Evolutionary conservation across 1,140 invertebrate genomes (phyloP).

Genomic region (Parasteatoda tepidariorum): DNA sequence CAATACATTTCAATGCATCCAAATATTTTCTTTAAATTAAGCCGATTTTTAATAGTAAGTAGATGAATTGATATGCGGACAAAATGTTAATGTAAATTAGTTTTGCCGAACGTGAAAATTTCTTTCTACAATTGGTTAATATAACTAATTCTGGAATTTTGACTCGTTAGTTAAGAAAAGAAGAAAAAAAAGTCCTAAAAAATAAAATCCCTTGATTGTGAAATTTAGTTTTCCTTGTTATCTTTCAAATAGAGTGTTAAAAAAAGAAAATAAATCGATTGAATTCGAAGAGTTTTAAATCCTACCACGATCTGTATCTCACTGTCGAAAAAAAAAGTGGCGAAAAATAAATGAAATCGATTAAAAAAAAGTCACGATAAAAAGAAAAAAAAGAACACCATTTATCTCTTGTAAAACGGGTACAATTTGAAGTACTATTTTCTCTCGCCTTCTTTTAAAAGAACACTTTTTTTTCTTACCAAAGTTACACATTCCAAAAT

Average conservation of each 20-base stretch:
- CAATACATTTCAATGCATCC: too few relatives aligned
- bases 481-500: not conserved
- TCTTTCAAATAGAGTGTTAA: not conserved
- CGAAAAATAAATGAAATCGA: not conserved
- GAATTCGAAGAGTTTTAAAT: not conserved
- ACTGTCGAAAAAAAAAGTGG: not conserved
- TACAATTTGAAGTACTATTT: not conserved
- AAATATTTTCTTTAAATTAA: too few relatives aligned
- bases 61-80: too few relatives aligned
- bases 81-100: too few relatives aligned
- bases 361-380: not conserved
- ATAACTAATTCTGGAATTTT: too few relatives aligned
- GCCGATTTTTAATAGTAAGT: too few relatives aligned
- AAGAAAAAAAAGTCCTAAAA: too few relatives aligned
- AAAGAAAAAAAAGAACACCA: not conserved
- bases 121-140: too few relatives aligned
- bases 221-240: not conserved
- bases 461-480: not conserved
- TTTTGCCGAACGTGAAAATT: too few relatives aligned
- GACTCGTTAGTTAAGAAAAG: too few relatives aligned
- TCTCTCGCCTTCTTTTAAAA: not conserved
- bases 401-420: not conserved
- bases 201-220: too few relatives aligned
- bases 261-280: not conserved
- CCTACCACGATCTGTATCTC: not conserved